phyloP scores from a whole-genome alignment of 2,888 invertebrate species.

The Epiblema foenella region DNA sequence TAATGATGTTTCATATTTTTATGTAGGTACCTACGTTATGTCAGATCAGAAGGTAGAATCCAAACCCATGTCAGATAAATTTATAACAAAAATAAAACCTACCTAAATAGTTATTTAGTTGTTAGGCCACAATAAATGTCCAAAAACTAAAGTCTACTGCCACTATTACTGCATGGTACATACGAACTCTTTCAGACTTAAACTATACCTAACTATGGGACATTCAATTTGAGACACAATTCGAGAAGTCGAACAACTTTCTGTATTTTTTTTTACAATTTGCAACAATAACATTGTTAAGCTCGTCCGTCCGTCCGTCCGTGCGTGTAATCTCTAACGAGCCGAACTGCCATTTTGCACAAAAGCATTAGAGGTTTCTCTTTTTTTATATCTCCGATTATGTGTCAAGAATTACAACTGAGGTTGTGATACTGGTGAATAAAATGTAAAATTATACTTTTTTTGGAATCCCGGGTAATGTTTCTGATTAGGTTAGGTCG shows the following conservation, averaged over 20 bases:
- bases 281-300: slow-evolving; percentile 50
- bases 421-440: slow-evolving; percentile 12
- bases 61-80: not conserved
- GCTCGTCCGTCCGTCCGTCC: slow-evolving; percentile 28
- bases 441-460: not conserved
- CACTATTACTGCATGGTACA: too few species aligned
- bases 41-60: not conserved
- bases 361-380: slow-evolving; percentile 29
- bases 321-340: slow-evolving; percentile 51
- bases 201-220: too few species aligned
- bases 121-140: not conserved
- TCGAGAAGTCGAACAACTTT: not conserved
- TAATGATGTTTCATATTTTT: too few species aligned
- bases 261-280: slow-evolving; percentile 37
- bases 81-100: not conserved
- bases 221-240: slow-evolving; percentile 7
- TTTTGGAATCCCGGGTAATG: not conserved
- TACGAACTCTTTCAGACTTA: too few species aligned
- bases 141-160: too few species aligned
- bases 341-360: slow-evolving; percentile 51
- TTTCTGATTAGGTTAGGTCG: too few species aligned
- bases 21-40: too few species aligned
- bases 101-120: not conserved
- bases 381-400: slow-evolving; percentile 31
- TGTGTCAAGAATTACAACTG: slow-evolving; percentile 37